These are phyloP conservation scores for Tychaedon coryphoeus DNA, from an alignment of 2,113 vertebrate species.

Conservation along the genomic window DNA sequence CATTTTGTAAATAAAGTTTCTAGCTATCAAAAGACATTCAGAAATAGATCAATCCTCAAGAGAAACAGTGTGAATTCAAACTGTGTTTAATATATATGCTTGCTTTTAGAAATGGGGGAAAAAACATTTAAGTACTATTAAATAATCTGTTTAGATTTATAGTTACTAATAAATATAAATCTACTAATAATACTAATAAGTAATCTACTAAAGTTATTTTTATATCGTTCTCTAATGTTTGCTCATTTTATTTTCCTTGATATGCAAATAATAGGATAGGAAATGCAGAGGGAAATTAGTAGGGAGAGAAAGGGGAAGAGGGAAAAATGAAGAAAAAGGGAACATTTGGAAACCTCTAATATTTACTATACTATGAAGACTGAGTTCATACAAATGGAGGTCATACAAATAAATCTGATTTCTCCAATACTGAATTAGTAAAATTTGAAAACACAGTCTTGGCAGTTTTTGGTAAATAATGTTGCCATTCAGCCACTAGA, in stretches of 20 bases:
- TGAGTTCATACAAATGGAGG: background rate
- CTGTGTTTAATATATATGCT: background rate
- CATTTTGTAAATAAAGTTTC: background rate
- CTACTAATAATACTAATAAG: background rate
- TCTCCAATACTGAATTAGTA: background rate
- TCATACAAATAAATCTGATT: background rate
- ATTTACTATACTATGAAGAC: background rate
- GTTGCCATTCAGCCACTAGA: constrained; percentile 11
- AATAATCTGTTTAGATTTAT: background rate
- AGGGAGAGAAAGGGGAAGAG: background rate
- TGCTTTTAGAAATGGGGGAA: background rate
- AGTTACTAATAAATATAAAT: background rate
- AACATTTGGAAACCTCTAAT: background rate
- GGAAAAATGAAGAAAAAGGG: background rate
- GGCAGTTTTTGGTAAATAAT: background rate
- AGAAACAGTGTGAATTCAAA: background rate
- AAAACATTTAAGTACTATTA: background rate
- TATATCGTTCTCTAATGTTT: background rate
- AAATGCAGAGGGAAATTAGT: background rate
- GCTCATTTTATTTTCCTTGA: background rate
- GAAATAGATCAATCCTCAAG: background rate
- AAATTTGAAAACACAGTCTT: background rate
- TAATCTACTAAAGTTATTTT: background rate
- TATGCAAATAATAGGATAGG: background rate
- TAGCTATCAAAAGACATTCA: background rate